Base-by-base conservation (phyloP, 2,888 invertebrate genomes). In the Drosophila formosana region DNA sequence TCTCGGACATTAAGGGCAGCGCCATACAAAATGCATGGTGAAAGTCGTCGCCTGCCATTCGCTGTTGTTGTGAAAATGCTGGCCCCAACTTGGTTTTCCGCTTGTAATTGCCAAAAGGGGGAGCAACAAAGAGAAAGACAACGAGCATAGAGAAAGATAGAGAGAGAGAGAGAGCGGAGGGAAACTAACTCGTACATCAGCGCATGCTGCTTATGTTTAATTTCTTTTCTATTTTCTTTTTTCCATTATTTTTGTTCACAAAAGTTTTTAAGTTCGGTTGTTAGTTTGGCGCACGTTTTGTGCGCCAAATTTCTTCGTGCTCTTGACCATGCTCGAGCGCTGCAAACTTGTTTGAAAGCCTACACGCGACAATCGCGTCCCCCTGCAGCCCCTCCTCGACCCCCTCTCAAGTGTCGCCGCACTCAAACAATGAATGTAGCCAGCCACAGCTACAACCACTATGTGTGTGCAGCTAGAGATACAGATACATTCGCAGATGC, bases 221-320 rank as follows among this genome's bases (percentile, higher is more conserved):
- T 85, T 82, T 82, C 77, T 84, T 84, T 84, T 72, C 80, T 66
- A 82, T 82, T 78, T 81, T 74, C 26, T 28, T 50, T 45, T 52
- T 63, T 46, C 53, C 26, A 58, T 65, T 53, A 41, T 28, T 1
- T 37, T 45, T 68, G 41, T 30, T 18, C 18, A 34, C 39, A 50
- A 60, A 60, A 65, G 55, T 62, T 51, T 57, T 47, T 41, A 4
- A 11, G 4, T 53, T 32, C 39, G 30, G 43, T 58, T 49, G 55
- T 47, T 43, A 26, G 25, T 65, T 73, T 62, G 49, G 47, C 67
- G 72, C 62, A 75, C 68, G 65, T 76, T 76, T 72, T 61, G 53
- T 63, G 72, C 62, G 72, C 72, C 72, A 66, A 76, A 75, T 65
- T 68, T 37, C 45, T 69, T 75, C 49, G 46, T 72, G 72, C 76